These are phyloP conservation scores for Apodemia mormo DNA, from an alignment of 2,888 invertebrate species.

Conservation along the genomic window DNA sequence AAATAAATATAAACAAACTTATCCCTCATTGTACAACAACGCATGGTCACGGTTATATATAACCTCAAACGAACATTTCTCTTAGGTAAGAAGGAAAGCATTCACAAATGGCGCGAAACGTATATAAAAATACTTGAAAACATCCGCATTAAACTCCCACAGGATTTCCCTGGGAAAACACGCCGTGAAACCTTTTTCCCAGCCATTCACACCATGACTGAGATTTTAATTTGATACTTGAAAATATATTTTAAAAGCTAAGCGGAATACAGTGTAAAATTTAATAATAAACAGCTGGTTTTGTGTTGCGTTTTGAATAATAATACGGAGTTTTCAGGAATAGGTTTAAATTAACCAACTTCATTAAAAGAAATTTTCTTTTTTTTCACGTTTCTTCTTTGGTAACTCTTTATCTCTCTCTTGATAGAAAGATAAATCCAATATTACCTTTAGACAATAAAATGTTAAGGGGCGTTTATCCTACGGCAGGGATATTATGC, in stretches of 20 bases:
- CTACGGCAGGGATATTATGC: no score
- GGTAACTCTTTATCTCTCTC: no score
- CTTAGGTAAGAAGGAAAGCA: neutral
- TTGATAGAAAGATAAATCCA: no score
- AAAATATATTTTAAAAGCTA: conserved; percentile 17
- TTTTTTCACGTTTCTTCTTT: no score
- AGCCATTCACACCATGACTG: conserved; percentile 10
- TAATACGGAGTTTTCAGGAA: neutral
- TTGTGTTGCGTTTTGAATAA: neutral
- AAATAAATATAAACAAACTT: no score
- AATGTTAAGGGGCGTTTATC: no score
- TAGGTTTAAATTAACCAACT: neutral
- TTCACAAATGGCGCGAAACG: conserved; percentile 15
- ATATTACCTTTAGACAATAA: no score
- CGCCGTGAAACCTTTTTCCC: conserved; percentile 7
- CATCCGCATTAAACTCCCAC: conserved; percentile 15
- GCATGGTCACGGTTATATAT: neutral
- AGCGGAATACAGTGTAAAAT: conserved; percentile 4
- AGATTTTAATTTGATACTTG: conserved; percentile 18
- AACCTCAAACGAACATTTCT: neutral
- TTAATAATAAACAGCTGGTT: conserved; percentile 2
- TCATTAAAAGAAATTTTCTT: no score
- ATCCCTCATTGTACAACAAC: neutral
- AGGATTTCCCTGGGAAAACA: conserved; percentile 13
- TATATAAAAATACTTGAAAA: conserved; percentile 13